Evolutionary conservation across 2,888 invertebrate genomes (phyloP), one percentile per base, ranked within the genome.

Genomic region (Lasioglossum oenotherae): DNA sequence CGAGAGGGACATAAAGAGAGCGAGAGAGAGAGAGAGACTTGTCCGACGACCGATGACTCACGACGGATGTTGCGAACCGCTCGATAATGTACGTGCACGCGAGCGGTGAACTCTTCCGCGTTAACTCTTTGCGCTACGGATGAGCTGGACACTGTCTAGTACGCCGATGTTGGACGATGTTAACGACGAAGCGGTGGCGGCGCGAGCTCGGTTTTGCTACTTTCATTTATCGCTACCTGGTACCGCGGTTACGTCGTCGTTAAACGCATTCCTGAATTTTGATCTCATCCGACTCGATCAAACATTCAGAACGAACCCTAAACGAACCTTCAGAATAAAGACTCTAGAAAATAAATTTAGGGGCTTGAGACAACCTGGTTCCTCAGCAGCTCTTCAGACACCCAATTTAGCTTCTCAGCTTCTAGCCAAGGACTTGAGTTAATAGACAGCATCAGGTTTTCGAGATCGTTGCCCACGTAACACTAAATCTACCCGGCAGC

Each of bases 21-120:
- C 27, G 27, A 60, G 60, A 31, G n/a, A 60, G 31, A 31, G 31
- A 31, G 60, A 23, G 19, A 23, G 27, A 74, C 77, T 46, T 86
- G 71, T 80, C 57, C 64, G 71, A 76, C 71, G 74, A 82, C 73
- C 35, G 67, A 49, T 90, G 88, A 90, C 74, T 90, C 90, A 91
- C 69, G 41, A 78, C 86, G 90, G 87, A 90, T 81, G 89, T 84
- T 82, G 74, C 64, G 53, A 78, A 80, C 84, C 73, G 35, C 46
- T 73, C 74, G 71, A 75, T 74, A 72, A 79, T 82, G 80, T 71
- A 75, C 64, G 64, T 64, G 64, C 41, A 71, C 67, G 78, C 23
- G 46, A 46, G 49, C 49, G 46, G 64, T 46, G 1, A n/a, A 35
- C 35, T 67, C 78, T 64, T 81, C 46, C 57, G 78, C 31, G 53